A percentile compares a stretch with the other conserved stretches of the same genome.
Conservation (phyloP, 2,113 vertebrate genomes). For the Oryzias woworae region DNA sequence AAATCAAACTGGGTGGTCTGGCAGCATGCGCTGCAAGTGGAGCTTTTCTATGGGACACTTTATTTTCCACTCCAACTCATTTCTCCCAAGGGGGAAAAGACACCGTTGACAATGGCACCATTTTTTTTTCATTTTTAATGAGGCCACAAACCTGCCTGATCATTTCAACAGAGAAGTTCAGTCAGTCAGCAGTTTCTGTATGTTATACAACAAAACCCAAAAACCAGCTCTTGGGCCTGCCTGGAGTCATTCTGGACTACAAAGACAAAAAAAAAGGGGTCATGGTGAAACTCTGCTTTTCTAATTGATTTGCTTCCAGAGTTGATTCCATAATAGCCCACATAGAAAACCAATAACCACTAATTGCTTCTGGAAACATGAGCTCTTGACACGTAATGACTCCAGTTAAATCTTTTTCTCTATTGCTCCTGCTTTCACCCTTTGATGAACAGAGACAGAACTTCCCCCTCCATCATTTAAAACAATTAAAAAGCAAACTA, state of each 20-base stretch:
- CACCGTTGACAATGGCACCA: slow-evolving; percentile 53
- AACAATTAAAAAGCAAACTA: slow-evolving; percentile 56
- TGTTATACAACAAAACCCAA: slow-evolving; percentile 46
- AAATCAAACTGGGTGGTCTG: slow-evolving; percentile 66
- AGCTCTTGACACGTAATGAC: slow-evolving; percentile 46
- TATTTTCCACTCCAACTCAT: slow-evolving; percentile 30
- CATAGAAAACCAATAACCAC: slow-evolving; percentile 54
- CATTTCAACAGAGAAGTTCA: slow-evolving; percentile 40
- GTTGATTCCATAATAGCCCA: slow-evolving; percentile 41
- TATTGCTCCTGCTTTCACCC: slow-evolving; percentile 26
- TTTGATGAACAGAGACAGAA: slow-evolving; percentile 35
- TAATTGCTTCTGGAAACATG: slow-evolving; percentile 61
- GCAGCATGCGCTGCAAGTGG: slow-evolving; percentile 43
- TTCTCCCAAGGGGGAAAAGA: slow-evolving; percentile 47
- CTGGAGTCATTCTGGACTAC: slow-evolving; percentile 31
- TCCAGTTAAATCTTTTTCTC: slow-evolving; percentile 38
- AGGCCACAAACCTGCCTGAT: slow-evolving; percentile 54
- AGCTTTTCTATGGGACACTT: slow-evolving; percentile 51
- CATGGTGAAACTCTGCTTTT: slow-evolving; percentile 42
- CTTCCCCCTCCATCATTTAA: slow-evolving; percentile 26
- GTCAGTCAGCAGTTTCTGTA: slow-evolving; percentile 58
- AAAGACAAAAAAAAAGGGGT: slow-evolving; percentile 31
- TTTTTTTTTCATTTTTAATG: slow-evolving; percentile 58
- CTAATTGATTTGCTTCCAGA: slow-evolving; percentile 49
- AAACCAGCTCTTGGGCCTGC: slow-evolving; percentile 11